Conservation (phyloP, 2,113 vertebrate genomes). For the Neogale vison region DNA sequence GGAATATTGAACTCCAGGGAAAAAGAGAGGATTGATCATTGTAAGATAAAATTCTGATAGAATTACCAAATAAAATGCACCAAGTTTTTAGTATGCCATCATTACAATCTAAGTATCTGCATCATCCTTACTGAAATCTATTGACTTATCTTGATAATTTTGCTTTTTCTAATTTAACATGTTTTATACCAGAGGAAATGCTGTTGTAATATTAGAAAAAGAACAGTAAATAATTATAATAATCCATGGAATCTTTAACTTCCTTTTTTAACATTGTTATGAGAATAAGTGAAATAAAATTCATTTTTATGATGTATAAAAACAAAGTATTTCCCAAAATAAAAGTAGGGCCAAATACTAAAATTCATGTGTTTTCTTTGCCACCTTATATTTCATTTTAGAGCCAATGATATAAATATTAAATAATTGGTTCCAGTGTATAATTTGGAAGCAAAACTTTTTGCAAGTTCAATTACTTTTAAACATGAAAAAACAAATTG, state of each 20-base stretch:
- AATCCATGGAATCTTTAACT: neutral
- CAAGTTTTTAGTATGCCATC: neutral
- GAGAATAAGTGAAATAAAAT: neutral
- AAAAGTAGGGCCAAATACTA: neutral
- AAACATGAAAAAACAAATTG: constrained; percentile 20
- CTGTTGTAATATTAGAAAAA: neutral
- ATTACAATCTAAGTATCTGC: neutral
- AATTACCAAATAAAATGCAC: neutral
- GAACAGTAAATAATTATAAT: constrained; percentile 3
- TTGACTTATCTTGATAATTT: neutral
- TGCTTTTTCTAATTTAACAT: neutral
- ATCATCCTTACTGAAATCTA: neutral
- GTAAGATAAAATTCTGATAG: neutral
- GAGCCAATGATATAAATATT: constrained; percentile 38
- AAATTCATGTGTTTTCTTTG: neutral
- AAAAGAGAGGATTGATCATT: neutral
- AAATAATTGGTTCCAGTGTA: constrained; percentile 1
- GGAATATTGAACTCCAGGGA: neutral
- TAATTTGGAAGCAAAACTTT: constrained; percentile 65
- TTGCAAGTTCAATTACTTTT: constrained; percentile 63
- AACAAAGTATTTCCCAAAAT: constrained; percentile 21
- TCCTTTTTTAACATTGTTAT: neutral
- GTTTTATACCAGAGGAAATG: neutral
- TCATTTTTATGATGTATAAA: constrained; percentile 10
- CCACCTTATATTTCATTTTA: constrained; percentile 10